Percentiles rank a stretch among this genome's conserved stretches.
phyloP scores from a whole-genome alignment of 2,888 invertebrate species.

The Chrysodeixis includens region DNA sequence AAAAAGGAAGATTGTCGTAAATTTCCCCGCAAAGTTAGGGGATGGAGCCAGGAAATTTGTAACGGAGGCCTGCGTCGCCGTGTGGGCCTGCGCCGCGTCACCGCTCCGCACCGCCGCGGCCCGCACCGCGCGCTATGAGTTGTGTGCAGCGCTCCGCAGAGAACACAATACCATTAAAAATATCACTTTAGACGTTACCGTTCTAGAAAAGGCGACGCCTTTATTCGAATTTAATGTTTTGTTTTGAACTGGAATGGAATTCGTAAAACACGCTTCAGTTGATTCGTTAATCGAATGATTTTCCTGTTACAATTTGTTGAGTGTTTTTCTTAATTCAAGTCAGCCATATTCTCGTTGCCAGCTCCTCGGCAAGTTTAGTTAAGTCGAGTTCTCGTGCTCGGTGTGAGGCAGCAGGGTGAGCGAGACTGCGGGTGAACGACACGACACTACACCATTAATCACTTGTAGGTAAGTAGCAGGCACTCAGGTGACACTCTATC shows the following conservation, averaged over 20 bases:
- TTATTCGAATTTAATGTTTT: slow-evolving; percentile 6
- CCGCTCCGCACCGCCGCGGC: too few species aligned
- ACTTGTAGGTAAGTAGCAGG: slow-evolving; percentile 50
- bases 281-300: slow-evolving; percentile 29
- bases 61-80: slow-evolving; percentile 42
- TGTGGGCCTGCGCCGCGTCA: slow-evolving; percentile 39
- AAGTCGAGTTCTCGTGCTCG: background rate
- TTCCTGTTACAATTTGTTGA: slow-evolving; percentile 22
- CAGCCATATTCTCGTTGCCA: slow-evolving; percentile 6
- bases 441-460: slow-evolving; percentile 57
- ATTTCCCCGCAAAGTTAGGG: slow-evolving; percentile 64
- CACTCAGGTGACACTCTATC: slow-evolving; percentile 56
- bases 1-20: slow-evolving; percentile 68
- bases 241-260: slow-evolving; percentile 5
- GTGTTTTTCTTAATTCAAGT: slow-evolving; percentile 20
- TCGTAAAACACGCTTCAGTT: slow-evolving; percentile 6
- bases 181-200: slow-evolving; percentile 26
- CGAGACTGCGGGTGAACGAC: slow-evolving; percentile 49
- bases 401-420: slow-evolving; percentile 22
- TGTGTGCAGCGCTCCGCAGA: slow-evolving; percentile 42
- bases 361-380: slow-evolving; percentile 19
- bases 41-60: slow-evolving; percentile 51
- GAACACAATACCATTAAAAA: slow-evolving; percentile 37
- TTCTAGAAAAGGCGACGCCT: slow-evolving; percentile 17
- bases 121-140: slow-evolving; percentile 40